Evolutionary conservation across 2,113 vertebrate species (phyloP).

Genomic region (Pleuronectes platessa): DNA sequence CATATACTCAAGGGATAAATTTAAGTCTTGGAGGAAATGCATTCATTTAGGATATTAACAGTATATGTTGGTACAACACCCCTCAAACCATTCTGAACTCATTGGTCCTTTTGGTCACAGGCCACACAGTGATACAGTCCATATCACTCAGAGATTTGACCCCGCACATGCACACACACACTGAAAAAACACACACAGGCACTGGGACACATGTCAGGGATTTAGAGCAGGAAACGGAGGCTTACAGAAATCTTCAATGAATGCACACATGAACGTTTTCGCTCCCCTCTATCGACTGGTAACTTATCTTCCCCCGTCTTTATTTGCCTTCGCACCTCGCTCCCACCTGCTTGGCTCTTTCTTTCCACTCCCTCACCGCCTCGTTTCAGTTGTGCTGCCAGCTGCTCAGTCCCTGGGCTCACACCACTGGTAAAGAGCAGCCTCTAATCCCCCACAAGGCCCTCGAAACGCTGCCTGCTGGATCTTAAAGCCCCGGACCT

Average conservation of each 20-base stretch:
- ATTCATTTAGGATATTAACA: no score
- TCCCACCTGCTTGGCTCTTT: slow-evolving; percentile 45
- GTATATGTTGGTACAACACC: no score
- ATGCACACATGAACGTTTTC: slow-evolving; percentile 36
- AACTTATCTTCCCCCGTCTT: slow-evolving; percentile 31
- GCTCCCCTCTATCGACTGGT: not conserved
- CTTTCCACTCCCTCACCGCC: slow-evolving; percentile 30
- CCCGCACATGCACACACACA: not conserved
- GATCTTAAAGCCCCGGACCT: slow-evolving; percentile 25
- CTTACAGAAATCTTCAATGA: slow-evolving; percentile 41
- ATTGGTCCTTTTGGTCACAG: no score
- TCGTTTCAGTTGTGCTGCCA: slow-evolving; percentile 52
- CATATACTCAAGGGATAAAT: no score
- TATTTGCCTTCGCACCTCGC: slow-evolving; percentile 25
- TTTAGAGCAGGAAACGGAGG: slow-evolving; percentile 54
- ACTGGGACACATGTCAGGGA: slow-evolving; percentile 12
- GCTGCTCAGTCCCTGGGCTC: slow-evolving; percentile 34
- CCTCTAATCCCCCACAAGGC: slow-evolving; percentile 61
- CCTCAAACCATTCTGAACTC: no score
- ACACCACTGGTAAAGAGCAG: slow-evolving; percentile 45
- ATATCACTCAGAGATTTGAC: not conserved
- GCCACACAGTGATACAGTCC: not conserved
- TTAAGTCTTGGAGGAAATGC: no score
- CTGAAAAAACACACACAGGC: not conserved
- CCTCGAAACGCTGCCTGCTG: slow-evolving; percentile 51